These are phyloP conservation scores for Troides helena DNA, from an alignment of 2,888 invertebrate species.

Conservation along the genomic window DNA sequence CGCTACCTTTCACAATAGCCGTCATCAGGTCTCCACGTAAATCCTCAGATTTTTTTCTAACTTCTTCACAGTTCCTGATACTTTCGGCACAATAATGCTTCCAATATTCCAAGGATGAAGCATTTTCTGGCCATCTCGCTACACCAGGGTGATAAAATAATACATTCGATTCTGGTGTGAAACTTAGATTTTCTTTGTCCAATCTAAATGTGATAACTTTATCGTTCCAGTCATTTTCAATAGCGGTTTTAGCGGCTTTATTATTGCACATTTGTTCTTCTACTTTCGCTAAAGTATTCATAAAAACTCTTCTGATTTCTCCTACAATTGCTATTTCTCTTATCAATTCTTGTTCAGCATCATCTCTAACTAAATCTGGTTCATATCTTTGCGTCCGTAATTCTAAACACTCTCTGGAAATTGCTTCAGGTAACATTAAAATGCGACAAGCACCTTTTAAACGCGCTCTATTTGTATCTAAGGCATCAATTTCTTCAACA, in stretches of 20 bases:
- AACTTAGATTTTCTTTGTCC: constrained; percentile 83
- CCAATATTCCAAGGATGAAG: constrained; percentile 85
- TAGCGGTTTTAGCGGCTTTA: constrained; percentile 86
- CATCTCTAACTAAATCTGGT: constrained; percentile 87
- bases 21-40: constrained; percentile 85
- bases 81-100: constrained; percentile 89
- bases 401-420: constrained; percentile 86
- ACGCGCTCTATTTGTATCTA: constrained; percentile 83
- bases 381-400: constrained; percentile 85
- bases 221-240: constrained; percentile 95
- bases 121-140: constrained; percentile 89
- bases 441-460: constrained; percentile 84
- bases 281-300: constrained; percentile 82
- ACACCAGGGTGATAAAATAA: constrained; percentile 89
- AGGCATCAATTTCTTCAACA: constrained; percentile 82
- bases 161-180: constrained; percentile 84
- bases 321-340: constrained; percentile 87
- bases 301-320: constrained; percentile 83
- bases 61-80: constrained; percentile 86
- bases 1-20: constrained; percentile 87
- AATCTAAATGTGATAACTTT: constrained; percentile 87
- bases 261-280: constrained; percentile 86
- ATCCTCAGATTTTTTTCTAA: constrained; percentile 85
- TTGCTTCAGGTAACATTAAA: constrained; percentile 85
- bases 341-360: constrained; percentile 89